Percentiles rank a stretch among this genome's conserved stretches.
Conservation (phyloP, 1,140 invertebrate genomes). For the Archivesica marissinica region DNA sequence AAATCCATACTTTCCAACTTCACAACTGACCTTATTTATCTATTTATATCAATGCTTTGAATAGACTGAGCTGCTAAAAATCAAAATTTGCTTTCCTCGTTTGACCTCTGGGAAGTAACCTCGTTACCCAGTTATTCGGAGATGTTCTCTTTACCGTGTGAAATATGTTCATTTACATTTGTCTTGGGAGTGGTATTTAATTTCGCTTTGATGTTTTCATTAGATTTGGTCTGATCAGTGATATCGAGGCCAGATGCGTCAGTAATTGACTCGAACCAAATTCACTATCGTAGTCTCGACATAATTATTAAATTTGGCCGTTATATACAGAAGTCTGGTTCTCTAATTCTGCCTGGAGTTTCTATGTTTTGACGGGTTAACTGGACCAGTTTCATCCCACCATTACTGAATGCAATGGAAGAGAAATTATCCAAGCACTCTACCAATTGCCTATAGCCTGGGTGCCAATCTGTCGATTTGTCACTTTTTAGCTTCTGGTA, state of each 20-base stretch:
- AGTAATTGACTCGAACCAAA: background rate
- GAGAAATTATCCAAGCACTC: too few species aligned
- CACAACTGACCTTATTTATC: background rate
- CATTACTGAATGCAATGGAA: background rate
- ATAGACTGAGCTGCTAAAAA: background rate
- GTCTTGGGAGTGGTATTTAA: conserved; percentile 14
- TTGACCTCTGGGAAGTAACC: background rate
- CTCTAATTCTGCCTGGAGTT: background rate
- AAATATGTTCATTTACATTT: conserved; percentile 26
- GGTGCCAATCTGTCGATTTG: too few species aligned
- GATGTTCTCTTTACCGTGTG: conserved; percentile 27
- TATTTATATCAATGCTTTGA: background rate
- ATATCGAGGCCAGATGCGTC: conserved; percentile 3
- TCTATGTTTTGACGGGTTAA: conserved; percentile 4
- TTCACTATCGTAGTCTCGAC: background rate
- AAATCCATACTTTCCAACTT: conserved; percentile 24
- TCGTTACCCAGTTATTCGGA: conserved; percentile 28
- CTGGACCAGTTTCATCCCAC: background rate
- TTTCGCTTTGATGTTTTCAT: conserved; percentile 26
- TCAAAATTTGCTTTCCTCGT: background rate
- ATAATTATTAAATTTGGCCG: background rate
- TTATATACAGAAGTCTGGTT: too few species aligned
- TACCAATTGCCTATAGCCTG: too few species aligned
- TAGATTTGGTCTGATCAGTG: background rate
- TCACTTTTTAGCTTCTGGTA: too few species aligned